Percentiles rank a stretch among this genome's conserved stretches.
Conservation (phyloP, 2,797 vertebrate species). For the Enteromius anoplus region DNA sequence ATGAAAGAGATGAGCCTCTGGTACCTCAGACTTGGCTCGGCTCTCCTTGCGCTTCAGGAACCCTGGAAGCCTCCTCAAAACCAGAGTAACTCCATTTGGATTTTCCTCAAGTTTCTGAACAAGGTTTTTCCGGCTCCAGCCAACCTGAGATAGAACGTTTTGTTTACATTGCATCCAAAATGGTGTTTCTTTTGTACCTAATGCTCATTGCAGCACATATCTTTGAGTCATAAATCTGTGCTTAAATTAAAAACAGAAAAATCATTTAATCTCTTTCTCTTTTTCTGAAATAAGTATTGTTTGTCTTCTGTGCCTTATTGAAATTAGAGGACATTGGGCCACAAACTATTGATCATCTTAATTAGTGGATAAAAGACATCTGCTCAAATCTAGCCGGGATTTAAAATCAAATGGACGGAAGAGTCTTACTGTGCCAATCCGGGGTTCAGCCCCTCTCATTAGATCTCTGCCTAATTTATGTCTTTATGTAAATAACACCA, state of each 20-base stretch:
- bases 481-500: constrained; percentile 21
- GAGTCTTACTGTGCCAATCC: not conserved
- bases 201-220: not conserved
- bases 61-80: constrained; percentile 86
- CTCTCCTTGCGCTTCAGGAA: constrained; percentile 57
- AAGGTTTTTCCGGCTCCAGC: constrained; percentile 86
- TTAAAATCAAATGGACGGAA: not conserved
- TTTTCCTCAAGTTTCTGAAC: constrained; percentile 85
- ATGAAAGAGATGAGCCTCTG: not conserved
- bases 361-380: constrained; percentile 24
- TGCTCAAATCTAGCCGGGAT: not conserved
- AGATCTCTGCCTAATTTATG: not conserved
- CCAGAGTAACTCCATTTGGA: constrained; percentile 75
- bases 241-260: too few relatives aligned
- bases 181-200: not conserved
- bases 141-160: constrained; percentile 78
- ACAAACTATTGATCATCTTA: constrained; percentile 1
- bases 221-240: not conserved
- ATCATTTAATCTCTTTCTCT: not conserved
- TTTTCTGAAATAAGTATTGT: not conserved
- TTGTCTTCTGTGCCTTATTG: constrained; percentile 1
- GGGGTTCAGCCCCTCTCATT: not conserved
- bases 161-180: constrained; percentile 5
- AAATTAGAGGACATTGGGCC: not conserved
- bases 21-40: constrained; percentile 37